A percentile compares a stretch with the other conserved stretches of the same genome.
These are phyloP conservation scores for Plagodis pulveraria DNA, from an alignment of 2,888 invertebrate genomes.

Conservation along the genomic window DNA sequence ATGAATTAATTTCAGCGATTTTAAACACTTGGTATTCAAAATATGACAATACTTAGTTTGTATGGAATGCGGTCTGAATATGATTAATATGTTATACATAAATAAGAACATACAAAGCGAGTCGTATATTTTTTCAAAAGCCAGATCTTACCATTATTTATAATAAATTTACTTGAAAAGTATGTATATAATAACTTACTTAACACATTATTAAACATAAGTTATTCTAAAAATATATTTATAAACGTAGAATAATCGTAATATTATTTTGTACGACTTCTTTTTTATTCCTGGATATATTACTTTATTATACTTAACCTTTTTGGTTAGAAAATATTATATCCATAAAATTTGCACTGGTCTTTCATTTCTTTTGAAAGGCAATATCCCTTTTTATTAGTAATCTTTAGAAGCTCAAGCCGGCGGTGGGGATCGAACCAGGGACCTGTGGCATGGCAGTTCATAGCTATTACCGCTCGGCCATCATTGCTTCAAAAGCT, in stretches of 20 bases:
- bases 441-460: no score
- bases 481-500: no score
- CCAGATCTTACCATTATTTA: conserved; percentile 62
- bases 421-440: no score
- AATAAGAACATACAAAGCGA: no score
- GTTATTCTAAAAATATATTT: conserved; percentile 32
- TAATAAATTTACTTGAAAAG: conserved; percentile 34
- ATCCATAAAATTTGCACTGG: conserved; percentile 18
- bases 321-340: conserved; percentile 33
- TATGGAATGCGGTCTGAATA: no score
- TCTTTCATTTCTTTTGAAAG: conserved; percentile 20
- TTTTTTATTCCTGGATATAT: conserved; percentile 27
- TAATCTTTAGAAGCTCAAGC: no score
- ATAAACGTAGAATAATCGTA: conserved; percentile 26
- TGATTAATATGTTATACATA: no score
- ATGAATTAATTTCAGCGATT: no score
- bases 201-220: conserved; percentile 12
- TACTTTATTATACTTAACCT: conserved; percentile 12
- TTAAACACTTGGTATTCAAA: no score
- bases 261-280: conserved; percentile 32
- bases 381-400: no score
- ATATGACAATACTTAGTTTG: no score
- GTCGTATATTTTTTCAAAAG: conserved; percentile 34
- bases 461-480: no score
- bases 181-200: conserved; percentile 35